Percentiles rank a stretch among this genome's conserved stretches.
phyloP scores from a whole-genome alignment of 2,888 invertebrate genomes.

The Craniophora ligustri region DNA sequence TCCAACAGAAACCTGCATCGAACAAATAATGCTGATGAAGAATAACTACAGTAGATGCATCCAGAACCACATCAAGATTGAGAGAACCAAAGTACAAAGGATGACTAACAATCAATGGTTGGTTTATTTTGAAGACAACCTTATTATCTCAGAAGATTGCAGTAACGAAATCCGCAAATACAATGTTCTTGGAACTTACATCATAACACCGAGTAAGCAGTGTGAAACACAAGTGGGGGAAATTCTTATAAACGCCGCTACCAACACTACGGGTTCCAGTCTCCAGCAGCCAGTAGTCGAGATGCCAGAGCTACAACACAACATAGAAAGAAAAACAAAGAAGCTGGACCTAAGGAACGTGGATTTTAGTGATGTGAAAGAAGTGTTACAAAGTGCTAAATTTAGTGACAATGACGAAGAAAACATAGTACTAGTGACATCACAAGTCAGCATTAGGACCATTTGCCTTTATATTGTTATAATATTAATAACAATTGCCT shows the following conservation, averaged over 20 bases:
- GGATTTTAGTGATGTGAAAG: conserved; percentile 4
- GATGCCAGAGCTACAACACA: conserved; percentile 2
- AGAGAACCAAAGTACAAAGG: not conserved
- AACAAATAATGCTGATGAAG: conserved; percentile 22
- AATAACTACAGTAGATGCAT: not conserved
- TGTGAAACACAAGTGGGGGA: conserved; percentile 1
- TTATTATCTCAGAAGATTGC: conserved; percentile 2
- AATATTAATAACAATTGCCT: not conserved
- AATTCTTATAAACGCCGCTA: not conserved
- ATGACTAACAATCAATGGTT: not conserved
- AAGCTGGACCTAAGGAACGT: not conserved
- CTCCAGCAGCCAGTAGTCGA: not conserved
- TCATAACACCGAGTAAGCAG: not conserved
- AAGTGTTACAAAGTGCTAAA: conserved; percentile 1
- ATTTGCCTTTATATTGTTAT: too few species aligned
- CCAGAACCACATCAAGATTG: conserved; percentile 1
- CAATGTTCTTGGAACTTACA: not conserved
- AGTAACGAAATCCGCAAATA: not conserved
- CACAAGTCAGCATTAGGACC: too few species aligned
- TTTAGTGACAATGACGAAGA: not conserved
- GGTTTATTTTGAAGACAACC: not conserved
- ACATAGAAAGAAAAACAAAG: not conserved
- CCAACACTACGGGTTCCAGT: not conserved
- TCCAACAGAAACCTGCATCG: conserved; percentile 14
- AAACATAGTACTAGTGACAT: too few species aligned